These are phyloP conservation scores for Julus scandinavius DNA, from an alignment of 2,888 invertebrate genomes.

Conservation along the genomic window DNA sequence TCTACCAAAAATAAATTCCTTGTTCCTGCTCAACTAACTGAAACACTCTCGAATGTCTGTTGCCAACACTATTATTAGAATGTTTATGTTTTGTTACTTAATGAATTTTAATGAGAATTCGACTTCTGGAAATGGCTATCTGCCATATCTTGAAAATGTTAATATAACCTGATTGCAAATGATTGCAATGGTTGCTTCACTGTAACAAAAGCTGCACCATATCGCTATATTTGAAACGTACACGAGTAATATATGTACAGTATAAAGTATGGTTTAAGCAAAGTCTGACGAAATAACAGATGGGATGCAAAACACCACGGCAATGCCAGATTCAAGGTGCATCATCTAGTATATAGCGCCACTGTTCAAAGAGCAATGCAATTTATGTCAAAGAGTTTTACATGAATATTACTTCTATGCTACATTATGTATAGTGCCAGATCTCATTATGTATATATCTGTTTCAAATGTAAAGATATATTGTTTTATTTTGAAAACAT, in stretches of 20 bases:
- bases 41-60: not conserved
- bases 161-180: not conserved
- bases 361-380: not conserved
- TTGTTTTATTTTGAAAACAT: too few species aligned
- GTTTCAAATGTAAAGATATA: too few species aligned
- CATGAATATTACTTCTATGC: too few species aligned
- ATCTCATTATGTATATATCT: too few species aligned
- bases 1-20: not conserved
- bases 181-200: not conserved
- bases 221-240: not conserved
- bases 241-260: not conserved
- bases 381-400: too few species aligned
- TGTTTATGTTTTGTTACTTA: not conserved
- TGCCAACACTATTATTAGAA: not conserved
- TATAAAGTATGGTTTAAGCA: not conserved
- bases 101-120: conserved; percentile 4
- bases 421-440: too few species aligned
- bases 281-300: not conserved
- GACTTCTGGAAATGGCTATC: not conserved
- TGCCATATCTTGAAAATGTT: not conserved
- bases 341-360: not conserved
- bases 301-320: not conserved
- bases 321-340: not conserved
- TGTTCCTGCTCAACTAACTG: not conserved
- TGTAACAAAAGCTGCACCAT: not conserved